A percentile compares a stretch with the other conserved stretches of the same genome.
These are phyloP conservation scores for Lycaena phlaeas DNA, from an alignment of 2,888 invertebrate species.

Conservation along the genomic window DNA sequence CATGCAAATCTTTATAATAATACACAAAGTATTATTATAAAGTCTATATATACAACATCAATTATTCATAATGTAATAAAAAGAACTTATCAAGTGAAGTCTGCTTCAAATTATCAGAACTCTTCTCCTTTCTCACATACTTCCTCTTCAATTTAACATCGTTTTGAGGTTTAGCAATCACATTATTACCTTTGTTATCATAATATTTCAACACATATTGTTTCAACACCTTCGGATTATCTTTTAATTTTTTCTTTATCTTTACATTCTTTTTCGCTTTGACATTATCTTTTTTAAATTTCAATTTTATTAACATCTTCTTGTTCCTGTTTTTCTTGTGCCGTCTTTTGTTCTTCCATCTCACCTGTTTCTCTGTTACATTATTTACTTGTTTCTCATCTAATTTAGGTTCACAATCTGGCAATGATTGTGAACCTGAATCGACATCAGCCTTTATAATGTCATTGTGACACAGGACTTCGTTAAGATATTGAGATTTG, in stretches of 20 bases:
- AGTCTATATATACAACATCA: too few relatives aligned
- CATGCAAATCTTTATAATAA: too few relatives aligned
- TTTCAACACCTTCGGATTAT: slow-evolving; percentile 22
- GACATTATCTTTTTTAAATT: background rate
- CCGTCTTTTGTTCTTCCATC: background rate
- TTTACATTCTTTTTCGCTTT: background rate
- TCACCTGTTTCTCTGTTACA: background rate
- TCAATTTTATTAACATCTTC: slow-evolving; percentile 1
- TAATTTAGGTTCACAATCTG: background rate
- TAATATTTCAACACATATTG: slow-evolving; percentile 46
- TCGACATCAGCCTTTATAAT: background rate
- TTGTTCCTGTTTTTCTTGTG: slow-evolving; percentile 2
- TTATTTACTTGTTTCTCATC: slow-evolving; percentile 7
- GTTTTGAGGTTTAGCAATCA: slow-evolving; percentile 30
- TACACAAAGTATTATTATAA: too few relatives aligned
- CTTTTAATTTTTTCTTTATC: background rate
- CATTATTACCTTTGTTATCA: slow-evolving; percentile 18
- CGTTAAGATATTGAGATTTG: slow-evolving; percentile 43
- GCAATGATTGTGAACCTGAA: too few relatives aligned
- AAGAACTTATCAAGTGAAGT: slow-evolving; percentile 49
- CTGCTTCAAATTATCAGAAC: slow-evolving; percentile 41
- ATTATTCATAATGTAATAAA: slow-evolving; percentile 25
- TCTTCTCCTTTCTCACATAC: slow-evolving; percentile 30
- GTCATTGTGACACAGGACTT: slow-evolving; percentile 28
- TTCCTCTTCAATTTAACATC: slow-evolving; percentile 33